Evolutionary conservation across 2,113 vertebrate genomes (phyloP).

Genomic region (Xyrauchen texanus): DNA sequence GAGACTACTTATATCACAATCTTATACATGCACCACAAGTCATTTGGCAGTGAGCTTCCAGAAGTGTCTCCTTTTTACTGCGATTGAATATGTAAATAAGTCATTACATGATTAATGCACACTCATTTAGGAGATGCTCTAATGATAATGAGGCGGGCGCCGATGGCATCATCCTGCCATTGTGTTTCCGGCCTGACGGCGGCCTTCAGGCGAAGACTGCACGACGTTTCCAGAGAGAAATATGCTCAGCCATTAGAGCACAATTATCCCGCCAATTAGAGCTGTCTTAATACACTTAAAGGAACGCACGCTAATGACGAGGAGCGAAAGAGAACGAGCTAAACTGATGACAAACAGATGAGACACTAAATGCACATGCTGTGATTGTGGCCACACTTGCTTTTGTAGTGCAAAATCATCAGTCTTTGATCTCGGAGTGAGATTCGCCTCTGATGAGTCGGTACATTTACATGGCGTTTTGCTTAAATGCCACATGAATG

Average conservation of each 20-base stretch:
- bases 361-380: too few species aligned
- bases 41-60: background rate
- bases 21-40: too few species aligned
- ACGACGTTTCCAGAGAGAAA: background rate
- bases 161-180: constrained; percentile 27
- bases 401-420: too few species aligned
- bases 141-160: background rate
- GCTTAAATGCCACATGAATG: too few species aligned
- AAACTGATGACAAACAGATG: too few species aligned
- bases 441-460: too few species aligned
- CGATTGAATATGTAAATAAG: constrained; percentile 1
- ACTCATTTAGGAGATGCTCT: background rate
- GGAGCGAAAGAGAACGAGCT: too few species aligned
- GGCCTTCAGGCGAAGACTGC: background rate
- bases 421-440: too few species aligned
- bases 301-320: too few species aligned
- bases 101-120: background rate
- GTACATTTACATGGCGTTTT: too few species aligned
- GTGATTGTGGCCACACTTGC: too few species aligned
- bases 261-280: constrained; percentile 53
- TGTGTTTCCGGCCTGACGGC: constrained; percentile 10
- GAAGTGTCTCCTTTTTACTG: background rate
- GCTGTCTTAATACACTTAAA: background rate
- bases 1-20: background rate
- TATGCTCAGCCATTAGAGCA: constrained; percentile 34